Evolutionary conservation across 1,140 invertebrate genomes (phyloP), one percentile per base, ranked within the genome.

Genomic region (Aleiodes sp.): DNA sequence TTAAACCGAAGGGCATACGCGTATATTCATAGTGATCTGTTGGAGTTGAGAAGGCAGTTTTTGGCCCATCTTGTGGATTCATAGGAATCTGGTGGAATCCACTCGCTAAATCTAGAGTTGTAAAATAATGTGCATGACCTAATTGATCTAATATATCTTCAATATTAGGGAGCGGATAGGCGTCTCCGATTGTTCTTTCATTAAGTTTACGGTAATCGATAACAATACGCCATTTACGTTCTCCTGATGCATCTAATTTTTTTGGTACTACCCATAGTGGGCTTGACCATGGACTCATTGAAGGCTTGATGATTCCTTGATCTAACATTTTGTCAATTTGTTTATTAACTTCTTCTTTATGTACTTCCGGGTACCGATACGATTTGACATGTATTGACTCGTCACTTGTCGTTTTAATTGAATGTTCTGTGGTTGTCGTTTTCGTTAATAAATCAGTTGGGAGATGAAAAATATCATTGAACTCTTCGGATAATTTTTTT

Each of bases 401-500:
- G 6, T 57, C 52, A n/a, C n/a, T 57, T 2, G 21, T 57, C 2
- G 52, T 57, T 57, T 57, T 57, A 12, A 57, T 57, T 6, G 52
- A 57, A 57, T 57, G 52, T 9, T 14, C n/a, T 24, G 52, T 26
- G 52, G 52, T 24, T 21, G 52, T 57, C 3, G 52, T 57, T 57
- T 57, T 26, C 24, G 52, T 57, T 26, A 57, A 31, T 26, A 57
- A 26, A 14, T 57, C 52, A 2, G 52, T 57, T 57, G 52, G 52
- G 4, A 57, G n/a, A 14, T 57, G 52, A 31, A 57, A 57, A 3
- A 57, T 28, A 26, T 57, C 52, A 57, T 57, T 57, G 52, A 28
- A 57, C 24, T 57, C 52, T 57, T 4, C 24, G 16, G 16, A 57
- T 24, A 57, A 21, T 43, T 1, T 12, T 28, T 37, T 29, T 24